Evolutionary conservation across 2,113 vertebrate genomes (phyloP), one percentile per base, ranked within the genome.

Genomic region (Pyrgilauda ruficollis): DNA sequence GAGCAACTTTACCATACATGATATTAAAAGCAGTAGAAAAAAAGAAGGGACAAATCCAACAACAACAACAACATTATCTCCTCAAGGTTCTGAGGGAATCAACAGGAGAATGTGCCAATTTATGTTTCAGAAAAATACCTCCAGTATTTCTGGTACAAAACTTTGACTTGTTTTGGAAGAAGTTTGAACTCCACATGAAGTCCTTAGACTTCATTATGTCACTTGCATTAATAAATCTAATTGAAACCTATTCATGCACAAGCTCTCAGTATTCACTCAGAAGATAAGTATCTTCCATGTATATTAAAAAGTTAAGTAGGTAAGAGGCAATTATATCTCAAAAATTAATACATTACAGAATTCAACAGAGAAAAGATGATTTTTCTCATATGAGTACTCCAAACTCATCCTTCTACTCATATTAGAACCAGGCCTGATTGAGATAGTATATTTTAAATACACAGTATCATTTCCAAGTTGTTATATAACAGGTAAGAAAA

Each of bases 381-480:
- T 96, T 96, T 95, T 96, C 93, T 96, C 95, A 87, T 83, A 84
- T 37, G 50, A 90, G 44, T 79, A 79, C 80, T 94, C 77, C 81
- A 83, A 87, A 97, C 24, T 95, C 85, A 92, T 84, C 93, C 66
- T 92, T 78, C 94, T 95, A 97, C 97, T 98, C 97, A 96, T 70
- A 96, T 94, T 97, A 91, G 19, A 97, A 96, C 97, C 98, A 98
- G 97, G 98, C 98, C 98, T 98, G 97, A 98, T 97, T 97, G 97
- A 92, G 76, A 94, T 80, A 88, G 86, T 49, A 64, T 87, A 74
- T 79, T 84, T 92, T n/a, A 93, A 89, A 82, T 47, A 89, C 33
- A 75, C 49, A 88, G 33, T 41, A 91, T 81, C 21, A 66, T 43
- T 85, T 94, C 62, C 79, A 81, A 89, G 31, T 72, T 95, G 8